Base-by-base conservation (phyloP, 2,797 vertebrate species). In the Cephalopachus bancanus region DNA sequence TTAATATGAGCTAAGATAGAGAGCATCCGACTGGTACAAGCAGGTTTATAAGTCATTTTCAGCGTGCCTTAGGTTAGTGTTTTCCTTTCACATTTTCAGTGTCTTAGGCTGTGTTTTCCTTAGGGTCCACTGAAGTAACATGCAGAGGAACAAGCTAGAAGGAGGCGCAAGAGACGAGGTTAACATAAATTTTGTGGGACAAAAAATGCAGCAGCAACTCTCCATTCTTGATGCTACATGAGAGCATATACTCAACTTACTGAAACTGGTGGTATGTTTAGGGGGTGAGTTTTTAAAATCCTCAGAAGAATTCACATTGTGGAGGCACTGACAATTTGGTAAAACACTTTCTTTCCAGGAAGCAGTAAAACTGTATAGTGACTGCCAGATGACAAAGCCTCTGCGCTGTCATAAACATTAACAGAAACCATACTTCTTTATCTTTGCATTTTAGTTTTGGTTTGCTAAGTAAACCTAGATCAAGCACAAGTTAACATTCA, bases 21-120 rank as follows among this genome's bases (percentile, higher is more conserved):
- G 91, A 95, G 83, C 19, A 91, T 57, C 78, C 76, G 55, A 95
- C 64, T 44, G 67, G 71, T 86, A 20, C 79, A 95, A 86, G 71
- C 59, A 93, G 89, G 71, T 79, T 97, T 91, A 89, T 22, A 96
- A 93, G 37, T 95, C 67, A 90, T 96, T 97, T 96, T 71, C 93
- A 88, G 60, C 62, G 59, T 85, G 84, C 85, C 86, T 95, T 96
- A 62, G 79, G 79, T 76, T 80, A 80, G n/a, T 3, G 7, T 79
- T 55, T 89, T 90, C 11, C 74, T 85, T 87, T 91, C 76, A 78
- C 24, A 44, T 57, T 69, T 86, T 74, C 44, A 65, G 59, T 85
- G 84, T 88, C 86, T 95, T 96, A 62, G 79, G 79, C 72, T 80
- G n/a, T 4, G 7, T 79, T 55, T 89, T 90, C 11, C 74, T 85